These are phyloP conservation scores for Canis aureus DNA, from an alignment of 2,113 vertebrate species.

Conservation along the genomic window DNA sequence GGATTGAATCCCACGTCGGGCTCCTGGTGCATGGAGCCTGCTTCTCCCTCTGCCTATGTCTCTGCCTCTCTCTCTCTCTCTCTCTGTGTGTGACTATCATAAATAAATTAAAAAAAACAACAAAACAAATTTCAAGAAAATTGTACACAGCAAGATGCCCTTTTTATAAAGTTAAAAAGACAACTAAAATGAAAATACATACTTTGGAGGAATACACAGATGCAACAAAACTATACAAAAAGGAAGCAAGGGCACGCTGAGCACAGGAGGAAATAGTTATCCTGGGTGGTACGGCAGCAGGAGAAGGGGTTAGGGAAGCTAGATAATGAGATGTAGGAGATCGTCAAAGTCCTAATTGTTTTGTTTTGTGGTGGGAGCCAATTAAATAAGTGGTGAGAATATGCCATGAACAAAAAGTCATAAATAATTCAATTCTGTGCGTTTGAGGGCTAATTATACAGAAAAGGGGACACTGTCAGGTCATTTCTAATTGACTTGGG, in stretches of 20 bases:
- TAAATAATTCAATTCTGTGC: background rate
- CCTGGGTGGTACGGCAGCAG: background rate
- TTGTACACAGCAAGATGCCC: background rate
- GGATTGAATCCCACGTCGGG: no score
- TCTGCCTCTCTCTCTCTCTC: no score
- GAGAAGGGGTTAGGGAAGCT: background rate
- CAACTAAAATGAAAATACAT: constrained; percentile 15
- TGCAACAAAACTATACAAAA: background rate
- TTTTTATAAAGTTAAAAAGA: constrained; percentile 29
- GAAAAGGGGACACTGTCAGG: background rate
- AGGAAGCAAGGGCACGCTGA: background rate
- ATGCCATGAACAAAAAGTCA: background rate
- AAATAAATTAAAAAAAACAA: no score
- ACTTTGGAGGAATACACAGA: background rate
- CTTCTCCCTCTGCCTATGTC: no score
- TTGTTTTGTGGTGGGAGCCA: background rate
- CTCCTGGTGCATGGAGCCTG: no score
- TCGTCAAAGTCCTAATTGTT: background rate
- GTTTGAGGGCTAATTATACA: background rate
- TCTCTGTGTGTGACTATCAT: no score
- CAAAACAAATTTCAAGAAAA: background rate
- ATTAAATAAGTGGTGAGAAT: background rate
- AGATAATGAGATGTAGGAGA: background rate
- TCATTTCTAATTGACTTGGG: background rate
- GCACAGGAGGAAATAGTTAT: background rate